Evolutionary conservation across 2,888 invertebrate species (phyloP).

Genomic region (Heteropelma amictum): DNA sequence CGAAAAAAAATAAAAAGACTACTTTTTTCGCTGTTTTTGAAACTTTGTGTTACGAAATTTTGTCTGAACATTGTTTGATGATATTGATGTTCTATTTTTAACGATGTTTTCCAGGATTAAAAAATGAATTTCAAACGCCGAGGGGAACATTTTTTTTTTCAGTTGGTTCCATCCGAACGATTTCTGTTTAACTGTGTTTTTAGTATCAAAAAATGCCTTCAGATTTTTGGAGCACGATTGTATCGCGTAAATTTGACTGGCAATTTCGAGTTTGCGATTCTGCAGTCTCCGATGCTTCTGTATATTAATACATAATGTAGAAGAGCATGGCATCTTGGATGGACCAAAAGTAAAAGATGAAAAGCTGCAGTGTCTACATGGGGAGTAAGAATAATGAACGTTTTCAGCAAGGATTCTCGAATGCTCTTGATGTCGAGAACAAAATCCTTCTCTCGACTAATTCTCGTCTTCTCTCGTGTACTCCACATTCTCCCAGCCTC

Average conservation of each 20-base stretch:
- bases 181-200: too few relatives aligned
- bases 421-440: conserved; percentile 65
- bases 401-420: conserved; percentile 65
- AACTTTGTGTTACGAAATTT: too few relatives aligned
- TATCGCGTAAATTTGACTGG: neutral
- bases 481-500: conserved; percentile 45
- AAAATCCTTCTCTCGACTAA: conserved; percentile 41
- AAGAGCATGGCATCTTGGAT: neutral
- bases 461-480: conserved; percentile 39
- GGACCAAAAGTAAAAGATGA: conserved; percentile 19
- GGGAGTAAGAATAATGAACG: conserved; percentile 70
- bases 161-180: too few relatives aligned
- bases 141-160: too few relatives aligned
- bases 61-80: too few relatives aligned
- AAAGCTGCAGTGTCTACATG: conserved; percentile 58
- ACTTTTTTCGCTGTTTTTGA: too few relatives aligned
- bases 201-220: neutral
- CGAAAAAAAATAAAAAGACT: too few relatives aligned
- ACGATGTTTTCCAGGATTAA: too few relatives aligned
- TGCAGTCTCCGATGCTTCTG: neutral
- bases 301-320: too few relatives aligned
- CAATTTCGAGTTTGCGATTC: neutral
- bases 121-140: too few relatives aligned
- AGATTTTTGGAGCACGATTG: neutral
- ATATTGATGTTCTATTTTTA: too few relatives aligned